Percentiles rank a stretch among this genome's conserved stretches.
Evolutionary conservation across 2,888 invertebrate genomes (phyloP).

Genomic region (Zhuqinia jingwanae): DNA sequence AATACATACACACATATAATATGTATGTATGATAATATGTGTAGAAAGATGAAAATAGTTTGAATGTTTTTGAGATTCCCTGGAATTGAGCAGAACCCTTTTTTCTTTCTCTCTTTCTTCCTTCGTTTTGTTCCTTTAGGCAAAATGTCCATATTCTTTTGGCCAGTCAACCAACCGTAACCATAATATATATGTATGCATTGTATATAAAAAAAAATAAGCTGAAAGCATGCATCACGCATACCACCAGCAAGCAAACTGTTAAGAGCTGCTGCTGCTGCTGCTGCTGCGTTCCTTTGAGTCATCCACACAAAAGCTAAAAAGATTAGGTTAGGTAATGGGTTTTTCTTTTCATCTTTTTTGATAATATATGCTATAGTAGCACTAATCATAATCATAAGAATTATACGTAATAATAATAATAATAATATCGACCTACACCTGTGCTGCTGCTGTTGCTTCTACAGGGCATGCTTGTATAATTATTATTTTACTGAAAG

Average conservation of each 20-base stretch:
- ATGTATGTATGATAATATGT: too few relatives aligned
- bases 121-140: slow-evolving; percentile 18
- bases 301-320: slow-evolving; percentile 35
- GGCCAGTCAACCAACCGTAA: slow-evolving; percentile 34
- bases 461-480: slow-evolving; percentile 32
- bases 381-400: background rate
- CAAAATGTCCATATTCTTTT: slow-evolving; percentile 39
- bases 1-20: too few relatives aligned
- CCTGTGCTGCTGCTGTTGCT: slow-evolving; percentile 36
- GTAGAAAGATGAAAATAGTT: slow-evolving; percentile 33
- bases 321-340: slow-evolving; percentile 70
- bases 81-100: slow-evolving; percentile 45
- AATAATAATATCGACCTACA: slow-evolving; percentile 56
- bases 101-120: background rate
- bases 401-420: background rate
- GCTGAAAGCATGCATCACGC: slow-evolving; percentile 25
- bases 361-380: too few relatives aligned
- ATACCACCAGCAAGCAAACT: background rate
- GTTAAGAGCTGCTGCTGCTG: too few relatives aligned
- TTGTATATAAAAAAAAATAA: too few relatives aligned
- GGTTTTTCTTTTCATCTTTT: slow-evolving; percentile 52
- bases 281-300: slow-evolving; percentile 30
- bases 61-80: slow-evolving; percentile 45
- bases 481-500: slow-evolving; percentile 26
- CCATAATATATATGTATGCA: slow-evolving; percentile 39